Percentiles rank a stretch among this genome's conserved stretches.
These are phyloP conservation scores for Pseudanteris insignis DNA, from an alignment of 2,888 invertebrate genomes.

Conservation along the genomic window DNA sequence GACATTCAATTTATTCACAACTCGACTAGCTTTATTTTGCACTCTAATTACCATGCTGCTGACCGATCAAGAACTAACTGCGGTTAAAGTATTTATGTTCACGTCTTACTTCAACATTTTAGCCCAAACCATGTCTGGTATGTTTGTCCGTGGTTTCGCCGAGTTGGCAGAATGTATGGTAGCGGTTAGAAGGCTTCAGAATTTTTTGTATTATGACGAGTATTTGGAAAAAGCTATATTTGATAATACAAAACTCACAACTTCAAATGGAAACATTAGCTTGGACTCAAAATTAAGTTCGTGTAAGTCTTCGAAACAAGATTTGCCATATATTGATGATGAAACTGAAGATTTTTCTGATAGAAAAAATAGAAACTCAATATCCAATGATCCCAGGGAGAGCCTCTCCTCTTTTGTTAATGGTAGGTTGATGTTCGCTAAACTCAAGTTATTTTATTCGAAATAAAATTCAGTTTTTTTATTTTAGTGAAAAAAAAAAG, in stretches of 20 bases:
- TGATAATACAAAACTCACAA: conserved; percentile 20
- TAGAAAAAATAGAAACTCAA: conserved; percentile 27
- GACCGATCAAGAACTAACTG: conserved; percentile 74
- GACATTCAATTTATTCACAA: conserved; percentile 83
- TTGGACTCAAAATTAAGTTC: conserved; percentile 59
- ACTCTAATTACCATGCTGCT: conserved; percentile 78
- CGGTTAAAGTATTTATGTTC: conserved; percentile 74
- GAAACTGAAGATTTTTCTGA: conserved; percentile 10
- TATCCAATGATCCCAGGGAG: conserved; percentile 26
- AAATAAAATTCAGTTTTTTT: not conserved
- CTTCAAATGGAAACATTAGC: conserved; percentile 42
- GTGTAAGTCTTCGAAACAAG: conserved; percentile 48
- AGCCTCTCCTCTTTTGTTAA: conserved; percentile 20
- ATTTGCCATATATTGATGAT: conserved; percentile 59
- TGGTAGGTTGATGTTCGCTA: conserved; percentile 4
- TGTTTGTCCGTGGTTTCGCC: conserved; percentile 70
- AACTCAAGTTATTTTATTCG: too few species aligned
- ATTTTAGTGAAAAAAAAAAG: conserved; percentile 16
- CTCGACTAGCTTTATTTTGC: conserved; percentile 80
- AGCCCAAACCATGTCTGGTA: conserved; percentile 70
- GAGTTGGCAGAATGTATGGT: conserved; percentile 70
- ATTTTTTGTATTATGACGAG: conserved; percentile 66
- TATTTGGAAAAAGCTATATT: conserved; percentile 45
- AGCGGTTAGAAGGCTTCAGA: conserved; percentile 67
- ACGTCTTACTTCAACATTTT: conserved; percentile 70